Base-by-base conservation (phyloP, 2,888 invertebrate genomes). In the Meghimatium bilineatum region DNA sequence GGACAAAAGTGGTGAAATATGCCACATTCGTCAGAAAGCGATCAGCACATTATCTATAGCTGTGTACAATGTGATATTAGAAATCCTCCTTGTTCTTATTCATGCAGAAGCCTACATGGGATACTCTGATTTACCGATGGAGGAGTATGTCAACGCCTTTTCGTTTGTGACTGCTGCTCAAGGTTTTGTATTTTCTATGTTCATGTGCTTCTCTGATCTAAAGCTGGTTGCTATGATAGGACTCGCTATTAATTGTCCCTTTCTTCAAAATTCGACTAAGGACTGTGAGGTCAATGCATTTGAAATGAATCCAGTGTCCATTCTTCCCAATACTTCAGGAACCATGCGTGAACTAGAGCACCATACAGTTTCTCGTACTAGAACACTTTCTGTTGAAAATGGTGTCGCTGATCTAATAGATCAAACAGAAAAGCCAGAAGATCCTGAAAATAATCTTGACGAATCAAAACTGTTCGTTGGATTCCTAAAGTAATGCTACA, bases 161-260 rank as follows among this genome's bases (percentile, higher is more conserved):
- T 77, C 83, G 14, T 29, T 78, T 20, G 77, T 72, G 12, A 72
- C 52, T 6, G 63, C 79, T 0, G 34, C 69, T 56, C 80, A 74
- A 0, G 84, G 84, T 0, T 75, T 52, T 34, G 36, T 84, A 0
- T 84, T 80, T 71, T 52, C 80, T 60, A 32, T 80, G 26, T 5
- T 74, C 3, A 74, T 80, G 74, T 84, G 84, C 74, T 80, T 84
- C 44, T n/a, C 23, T 12, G 84, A 84, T 36, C 49, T 75, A 0
- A n/a, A 44, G 32, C 12, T 78, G 12, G 32, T 77, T 5, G 29
- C 74, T n/a, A 69, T 71, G 56, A 23, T 78, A 29, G 32, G 67
- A 49, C 8, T 78, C 36, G 29, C 78, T 8, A 1, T 74, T 14
- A 52, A 52, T 1, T 29, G 52, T 20, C 17, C 32, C n/a, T 32